phyloP scores from a whole-genome alignment of 2,113 vertebrate species.

The Bos indicus region DNA sequence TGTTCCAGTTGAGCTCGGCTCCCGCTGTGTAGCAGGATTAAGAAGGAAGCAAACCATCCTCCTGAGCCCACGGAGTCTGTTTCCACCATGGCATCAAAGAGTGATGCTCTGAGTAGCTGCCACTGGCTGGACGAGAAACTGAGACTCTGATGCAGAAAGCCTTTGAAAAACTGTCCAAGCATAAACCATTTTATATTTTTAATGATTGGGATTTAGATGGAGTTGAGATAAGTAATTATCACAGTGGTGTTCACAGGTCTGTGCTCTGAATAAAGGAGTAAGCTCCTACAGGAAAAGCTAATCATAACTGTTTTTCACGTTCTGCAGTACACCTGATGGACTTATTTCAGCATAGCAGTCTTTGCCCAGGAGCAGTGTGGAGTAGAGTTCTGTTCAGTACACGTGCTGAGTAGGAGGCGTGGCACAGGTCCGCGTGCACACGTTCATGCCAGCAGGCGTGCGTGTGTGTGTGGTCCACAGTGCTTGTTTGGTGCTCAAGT shows the following conservation, averaged over 20 bases:
- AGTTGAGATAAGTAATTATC: not conserved
- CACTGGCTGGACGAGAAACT: not conserved
- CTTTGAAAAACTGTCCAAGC: constrained; percentile 39
- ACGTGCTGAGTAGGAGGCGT: not conserved
- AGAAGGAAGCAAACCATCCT: not conserved
- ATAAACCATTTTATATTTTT: constrained; percentile 7
- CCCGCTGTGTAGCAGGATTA: not conserved
- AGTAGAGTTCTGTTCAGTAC: not conserved
- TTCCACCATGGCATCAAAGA: not conserved
- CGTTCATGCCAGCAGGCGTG: not conserved
- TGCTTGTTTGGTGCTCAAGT: not conserved
- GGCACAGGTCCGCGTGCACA: not conserved
- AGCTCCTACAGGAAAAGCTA: not conserved
- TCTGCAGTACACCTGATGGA: not conserved
- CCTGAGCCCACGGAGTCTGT: not conserved
- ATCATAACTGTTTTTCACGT: not conserved
- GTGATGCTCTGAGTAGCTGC: not conserved
- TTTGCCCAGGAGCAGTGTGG: not conserved
- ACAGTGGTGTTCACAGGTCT: not conserved
- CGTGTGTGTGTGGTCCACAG: not conserved
- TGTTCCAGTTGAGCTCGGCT: not conserved
- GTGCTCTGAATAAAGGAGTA: not conserved
- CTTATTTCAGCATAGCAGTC: not conserved
- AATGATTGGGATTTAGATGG: constrained; percentile 17
- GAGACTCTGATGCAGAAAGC: not conserved